A percentile compares a stretch with the other conserved stretches of the same genome.
Evolutionary conservation across 2,888 invertebrate species (phyloP).

Genomic region (Zygogramma bicolorata): DNA sequence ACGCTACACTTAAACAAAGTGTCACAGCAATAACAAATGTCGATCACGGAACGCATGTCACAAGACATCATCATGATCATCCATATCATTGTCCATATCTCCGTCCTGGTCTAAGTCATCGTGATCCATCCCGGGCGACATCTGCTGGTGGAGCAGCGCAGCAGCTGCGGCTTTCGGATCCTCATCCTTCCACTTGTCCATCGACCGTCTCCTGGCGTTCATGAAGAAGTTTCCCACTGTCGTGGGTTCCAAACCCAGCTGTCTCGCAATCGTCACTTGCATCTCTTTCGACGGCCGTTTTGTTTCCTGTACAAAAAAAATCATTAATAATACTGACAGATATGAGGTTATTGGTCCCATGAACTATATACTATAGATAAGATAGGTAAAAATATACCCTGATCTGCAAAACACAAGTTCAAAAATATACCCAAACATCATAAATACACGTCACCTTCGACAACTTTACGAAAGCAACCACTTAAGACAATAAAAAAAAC

Average conservation of each 20-base stretch:
- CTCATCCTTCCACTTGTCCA: slow-evolving; percentile 99
- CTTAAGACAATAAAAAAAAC: too few species aligned
- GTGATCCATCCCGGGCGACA: slow-evolving; percentile 66
- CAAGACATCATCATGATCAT: slow-evolving; percentile 72
- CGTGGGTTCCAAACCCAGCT: slow-evolving; percentile 95
- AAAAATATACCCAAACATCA: too few species aligned
- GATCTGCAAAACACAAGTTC: too few species aligned
- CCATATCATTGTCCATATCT: slow-evolving; percentile 70
- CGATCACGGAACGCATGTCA: slow-evolving; percentile 68
- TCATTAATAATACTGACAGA: background rate
- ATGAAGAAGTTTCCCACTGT: slow-evolving; percentile 99
- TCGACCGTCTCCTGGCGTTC: slow-evolving; percentile 98
- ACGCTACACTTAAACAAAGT: slow-evolving; percentile 59
- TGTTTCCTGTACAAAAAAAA: slow-evolving; percentile 80
- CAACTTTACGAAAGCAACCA: too few species aligned
- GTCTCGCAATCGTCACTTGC: slow-evolving; percentile 99
- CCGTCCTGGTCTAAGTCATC: slow-evolving; percentile 66
- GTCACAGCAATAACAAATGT: slow-evolving; percentile 67
- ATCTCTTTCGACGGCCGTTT: slow-evolving; percentile 99
- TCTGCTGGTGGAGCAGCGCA: slow-evolving; percentile 64
- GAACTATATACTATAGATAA: too few species aligned
- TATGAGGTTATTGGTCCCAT: too few species aligned
- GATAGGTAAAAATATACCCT: too few species aligned
- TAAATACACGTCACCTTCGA: too few species aligned
- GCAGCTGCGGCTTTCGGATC: slow-evolving; percentile 74